A percentile compares a stretch with the other conserved stretches of the same genome.
phyloP scores from a whole-genome alignment of 2,888 invertebrate genomes.

The Heliothis peltigera region DNA sequence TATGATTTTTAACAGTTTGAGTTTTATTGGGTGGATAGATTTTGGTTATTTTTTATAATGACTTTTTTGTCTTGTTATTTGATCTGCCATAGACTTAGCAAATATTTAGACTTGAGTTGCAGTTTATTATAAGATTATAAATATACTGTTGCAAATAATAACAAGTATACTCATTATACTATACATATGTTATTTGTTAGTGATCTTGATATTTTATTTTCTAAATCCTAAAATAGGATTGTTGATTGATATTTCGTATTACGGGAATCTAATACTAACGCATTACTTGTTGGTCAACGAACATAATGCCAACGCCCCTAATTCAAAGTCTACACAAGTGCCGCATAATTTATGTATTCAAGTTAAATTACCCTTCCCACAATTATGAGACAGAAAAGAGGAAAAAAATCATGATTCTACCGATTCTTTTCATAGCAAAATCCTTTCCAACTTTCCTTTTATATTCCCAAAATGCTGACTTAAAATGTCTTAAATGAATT shows the following conservation, averaged over 20 bases:
- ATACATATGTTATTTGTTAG: too few species aligned
- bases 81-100: neutral
- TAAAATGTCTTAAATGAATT: slow-evolving; percentile 81
- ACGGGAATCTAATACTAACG: slow-evolving; percentile 12
- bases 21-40: slow-evolving; percentile 13
- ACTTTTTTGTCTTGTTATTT: neutral
- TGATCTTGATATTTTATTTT: too few species aligned
- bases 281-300: slow-evolving; percentile 20
- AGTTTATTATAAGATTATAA: too few species aligned
- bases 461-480: slow-evolving; percentile 69
- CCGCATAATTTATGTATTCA: slow-evolving; percentile 54
- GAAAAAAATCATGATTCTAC: slow-evolving; percentile 64
- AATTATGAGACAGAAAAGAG: slow-evolving; percentile 63
- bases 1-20: slow-evolving; percentile 42
- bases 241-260: neutral
- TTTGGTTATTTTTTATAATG: neutral
- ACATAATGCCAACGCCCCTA: slow-evolving; percentile 17
- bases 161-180: too few species aligned
- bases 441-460: slow-evolving; percentile 72
- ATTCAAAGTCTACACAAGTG: slow-evolving; percentile 28
- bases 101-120: neutral
- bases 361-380: slow-evolving; percentile 60
- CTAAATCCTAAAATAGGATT: too few species aligned
- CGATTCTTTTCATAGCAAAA: slow-evolving; percentile 74
- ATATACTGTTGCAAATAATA: too few species aligned